These are phyloP conservation scores for Ceraclea dissimilis DNA, from an alignment of 2,888 invertebrate species.

Conservation along the genomic window DNA sequence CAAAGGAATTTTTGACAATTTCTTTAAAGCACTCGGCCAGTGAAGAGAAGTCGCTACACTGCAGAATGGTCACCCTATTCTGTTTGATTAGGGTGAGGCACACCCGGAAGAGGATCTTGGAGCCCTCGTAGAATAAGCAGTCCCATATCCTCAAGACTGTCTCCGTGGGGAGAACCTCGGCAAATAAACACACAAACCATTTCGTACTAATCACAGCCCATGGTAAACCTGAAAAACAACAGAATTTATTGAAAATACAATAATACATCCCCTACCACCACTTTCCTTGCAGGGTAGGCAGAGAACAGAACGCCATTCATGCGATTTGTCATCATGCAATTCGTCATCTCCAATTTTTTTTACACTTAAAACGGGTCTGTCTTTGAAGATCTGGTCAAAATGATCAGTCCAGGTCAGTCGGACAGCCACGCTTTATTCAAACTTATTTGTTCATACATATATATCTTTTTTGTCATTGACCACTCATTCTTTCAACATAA, in stretches of 20 bases:
- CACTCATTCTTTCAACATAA: too few relatives aligned
- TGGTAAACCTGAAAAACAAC: conserved; percentile 53
- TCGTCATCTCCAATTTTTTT: too few relatives aligned
- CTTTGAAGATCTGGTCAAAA: too few relatives aligned
- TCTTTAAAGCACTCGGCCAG: conserved; percentile 76
- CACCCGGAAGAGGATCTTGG: conserved; percentile 85
- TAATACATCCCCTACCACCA: not conserved
- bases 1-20: conserved; percentile 70
- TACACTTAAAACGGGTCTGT: too few relatives aligned
- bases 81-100: conserved; percentile 75
- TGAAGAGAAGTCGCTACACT: conserved; percentile 72
- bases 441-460: too few relatives aligned
- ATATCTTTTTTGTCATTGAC: too few relatives aligned
- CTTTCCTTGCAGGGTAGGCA: too few relatives aligned
- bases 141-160: conserved; percentile 95
- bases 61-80: conserved; percentile 63
- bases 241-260: not conserved
- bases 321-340: too few relatives aligned
- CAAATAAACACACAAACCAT: conserved; percentile 93
- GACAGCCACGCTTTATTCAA: too few relatives aligned
- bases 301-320: too few relatives aligned
- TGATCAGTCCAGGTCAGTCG: too few relatives aligned
- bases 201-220: conserved; percentile 90
- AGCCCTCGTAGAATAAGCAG: conserved; percentile 89
- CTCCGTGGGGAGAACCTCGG: conserved; percentile 89